phyloP scores from a whole-genome alignment of 2,113 vertebrate species.

The Psophia crepitans region DNA sequence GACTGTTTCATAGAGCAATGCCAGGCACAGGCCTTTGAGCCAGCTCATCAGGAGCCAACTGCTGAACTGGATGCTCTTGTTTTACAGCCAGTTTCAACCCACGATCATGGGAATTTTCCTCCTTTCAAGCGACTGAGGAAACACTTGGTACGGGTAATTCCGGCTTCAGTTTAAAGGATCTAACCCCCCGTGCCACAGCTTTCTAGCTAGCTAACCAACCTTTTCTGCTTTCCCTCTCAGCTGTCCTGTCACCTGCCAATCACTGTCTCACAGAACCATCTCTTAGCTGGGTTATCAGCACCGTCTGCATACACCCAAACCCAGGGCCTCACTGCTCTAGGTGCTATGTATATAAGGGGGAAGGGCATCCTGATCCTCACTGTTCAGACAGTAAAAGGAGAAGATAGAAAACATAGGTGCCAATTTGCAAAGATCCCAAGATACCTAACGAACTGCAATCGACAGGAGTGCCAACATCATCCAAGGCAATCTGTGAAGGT shows the following conservation, averaged over 20 bases:
- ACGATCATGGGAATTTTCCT: conserved; percentile 77
- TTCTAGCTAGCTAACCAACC: conserved; percentile 27
- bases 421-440: background rate
- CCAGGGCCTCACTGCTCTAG: background rate
- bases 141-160: conserved; percentile 69
- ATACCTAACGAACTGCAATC: background rate
- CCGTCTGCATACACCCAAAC: background rate
- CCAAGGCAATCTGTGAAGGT: background rate
- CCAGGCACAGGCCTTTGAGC: conserved; percentile 14
- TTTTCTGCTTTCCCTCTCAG: background rate
- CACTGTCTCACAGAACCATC: background rate
- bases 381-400: background rate
- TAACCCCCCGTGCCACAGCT: conserved; percentile 21
- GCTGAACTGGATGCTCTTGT: conserved; percentile 55
- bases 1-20: background rate
- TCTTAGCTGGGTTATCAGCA: background rate
- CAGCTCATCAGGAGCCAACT: conserved; percentile 4
- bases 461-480: background rate
- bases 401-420: background rate
- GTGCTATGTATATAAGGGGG: background rate
- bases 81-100: conserved; percentile 76
- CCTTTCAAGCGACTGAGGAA: conserved; percentile 74
- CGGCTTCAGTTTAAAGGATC: conserved; percentile 74
- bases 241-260: background rate
- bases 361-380: background rate